Evolutionary conservation across 2,888 invertebrate species (phyloP), one percentile per base, ranked within the genome.

Genomic region (Drosophila tripunctata): DNA sequence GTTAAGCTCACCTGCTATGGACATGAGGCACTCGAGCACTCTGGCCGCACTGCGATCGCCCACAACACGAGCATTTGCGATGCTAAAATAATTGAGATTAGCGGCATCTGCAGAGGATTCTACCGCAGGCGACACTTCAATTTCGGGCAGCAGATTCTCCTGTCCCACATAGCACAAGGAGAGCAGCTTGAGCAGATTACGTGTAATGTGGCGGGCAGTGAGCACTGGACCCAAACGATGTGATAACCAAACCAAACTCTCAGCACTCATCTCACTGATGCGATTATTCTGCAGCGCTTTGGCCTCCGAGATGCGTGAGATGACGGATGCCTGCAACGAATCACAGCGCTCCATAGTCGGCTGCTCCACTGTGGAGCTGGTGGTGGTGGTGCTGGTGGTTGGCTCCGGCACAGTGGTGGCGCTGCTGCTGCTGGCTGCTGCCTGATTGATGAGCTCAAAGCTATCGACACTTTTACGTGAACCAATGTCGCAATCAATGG

Each of bases 161-260:
- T 94, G 94, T 0, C 96, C 97, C 17, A 97, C 95, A 90, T 98
- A 99, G 91, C 99, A 99, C 2, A 99, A 92, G 0, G 98, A 96
- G 51, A 99, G 92, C 96, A 99, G 98, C 87, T 98, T 94, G 8
- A 99, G 92, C 71, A 99, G 93, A 92, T 98, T 98, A 63, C 97
- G 93, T 0, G 98, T 96, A 22, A 99, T 93, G 92, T 97, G 96
- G 76, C 96, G 94, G 35, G 98, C 97, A 0, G 98, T 97, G 19
- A 99, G 93, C 43, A 99, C 97, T 0, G 99, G 99, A 0, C 99
- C 99, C 14, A 99, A 92, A 68, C 98, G 94, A 92, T 98, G 97
- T 0, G 98, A 95, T 61, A 99, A 89, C 98, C 99, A 99, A 65
- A 97, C 94, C 1, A 97, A 92, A 85, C 96, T 97, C 87, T 97